A percentile compares a stretch with the other conserved stretches of the same genome.
phyloP scores from a whole-genome alignment of 2,113 vertebrate genomes.

The Puma concolor region DNA sequence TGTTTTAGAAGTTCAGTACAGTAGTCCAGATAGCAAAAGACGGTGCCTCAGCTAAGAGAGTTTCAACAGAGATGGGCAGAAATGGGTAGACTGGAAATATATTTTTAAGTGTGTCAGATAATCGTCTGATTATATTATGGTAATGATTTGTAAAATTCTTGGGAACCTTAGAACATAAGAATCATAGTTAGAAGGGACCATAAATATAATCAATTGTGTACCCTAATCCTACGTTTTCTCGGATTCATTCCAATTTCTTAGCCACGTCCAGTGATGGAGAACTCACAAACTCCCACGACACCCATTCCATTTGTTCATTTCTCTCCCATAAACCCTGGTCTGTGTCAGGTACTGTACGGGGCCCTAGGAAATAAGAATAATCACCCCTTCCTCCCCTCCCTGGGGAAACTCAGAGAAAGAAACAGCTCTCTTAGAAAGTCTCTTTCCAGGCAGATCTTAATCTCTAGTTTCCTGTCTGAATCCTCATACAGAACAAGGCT shows the following conservation, averaged over 20 bases:
- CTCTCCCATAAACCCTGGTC: not conserved
- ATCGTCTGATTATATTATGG: not conserved
- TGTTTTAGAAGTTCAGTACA: not conserved
- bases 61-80: not conserved
- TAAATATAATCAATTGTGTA: not conserved
- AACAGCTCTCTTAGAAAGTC: not conserved
- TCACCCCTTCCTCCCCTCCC: not conserved
- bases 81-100: not conserved
- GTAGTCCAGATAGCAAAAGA: not conserved
- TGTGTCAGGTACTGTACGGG: not conserved
- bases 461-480: not conserved
- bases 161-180: not conserved
- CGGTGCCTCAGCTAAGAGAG: not conserved
- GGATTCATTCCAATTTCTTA: not conserved
- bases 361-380: not conserved
- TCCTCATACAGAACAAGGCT: not conserved
- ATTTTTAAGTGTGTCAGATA: not conserved
- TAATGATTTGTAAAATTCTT: constrained; percentile 12
- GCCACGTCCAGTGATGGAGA: not conserved
- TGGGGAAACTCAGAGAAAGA: not conserved
- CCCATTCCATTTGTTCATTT: not conserved
- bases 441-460: not conserved
- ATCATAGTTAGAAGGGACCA: not conserved
- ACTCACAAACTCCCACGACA: not conserved
- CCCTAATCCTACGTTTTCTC: not conserved